Evolutionary conservation across 2,113 vertebrate species (phyloP), one percentile per base, ranked within the genome.

Genomic region (Passerina amoena): DNA sequence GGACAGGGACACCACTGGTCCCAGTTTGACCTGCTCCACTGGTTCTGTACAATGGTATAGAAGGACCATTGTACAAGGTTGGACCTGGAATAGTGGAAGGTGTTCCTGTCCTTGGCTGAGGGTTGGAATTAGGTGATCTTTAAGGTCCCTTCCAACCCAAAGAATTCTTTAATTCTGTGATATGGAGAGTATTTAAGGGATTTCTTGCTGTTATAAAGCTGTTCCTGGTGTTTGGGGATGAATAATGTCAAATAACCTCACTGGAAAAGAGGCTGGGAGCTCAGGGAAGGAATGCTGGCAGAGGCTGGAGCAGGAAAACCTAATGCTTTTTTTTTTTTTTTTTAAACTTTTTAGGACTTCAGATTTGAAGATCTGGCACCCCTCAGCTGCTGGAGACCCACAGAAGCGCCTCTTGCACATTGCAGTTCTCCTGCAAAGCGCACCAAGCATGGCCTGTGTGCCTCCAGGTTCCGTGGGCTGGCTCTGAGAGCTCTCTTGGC

Each of bases 391-490:
- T 60, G 40, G 28, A 17, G 15, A 7, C 33, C n/a, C 17, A 11
- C n/a, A 72, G 70, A 35, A 60, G 3, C 1, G 0, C 1, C 21
- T 20, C 2, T 27, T 54, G n/a, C 48, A 24, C 24, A 0, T 2
- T 16, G 15, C 9, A 57, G 0, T n/a, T 45, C 45, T 60, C 45
- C 70, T 40, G 45, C 63, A 45, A 2, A 81, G 37, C 11, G 42
- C 69, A 14, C 28, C 69, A 42, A 8, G 63, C 35, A 5, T 1
- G 28, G 27, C 14, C 23, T 80, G 21, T 27, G 42, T 25, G 42
- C 73, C 65, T 75, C 22, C 27, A 85, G 57, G 20, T 15, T 37
- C 51, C 0, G 0, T 9, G 65, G 48, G 19, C 19, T 59, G 31
- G 56, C 37, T 66, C 17, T 1, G 51, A 68, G n/a, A 30, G 10